Evolutionary conservation across 2,113 vertebrate genomes (phyloP), one percentile per base, ranked within the genome.

Genomic region (Polypterus bichir): DNA sequence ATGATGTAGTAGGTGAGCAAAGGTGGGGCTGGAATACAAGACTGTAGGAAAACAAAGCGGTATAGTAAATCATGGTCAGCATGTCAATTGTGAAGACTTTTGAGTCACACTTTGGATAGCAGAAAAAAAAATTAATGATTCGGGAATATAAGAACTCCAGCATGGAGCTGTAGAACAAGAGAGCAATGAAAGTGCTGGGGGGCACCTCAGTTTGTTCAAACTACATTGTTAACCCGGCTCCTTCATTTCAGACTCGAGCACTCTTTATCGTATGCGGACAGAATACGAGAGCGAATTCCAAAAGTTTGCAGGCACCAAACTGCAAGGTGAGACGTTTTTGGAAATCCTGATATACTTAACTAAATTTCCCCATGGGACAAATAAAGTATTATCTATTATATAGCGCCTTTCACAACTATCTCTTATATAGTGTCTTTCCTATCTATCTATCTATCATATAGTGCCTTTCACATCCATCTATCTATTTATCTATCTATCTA

Each of bases 211-310:
- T 46, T 5, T 59, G 8, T 56, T 9, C 65, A 10, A 59, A 59
- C 57, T 9, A 9, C 54, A 27, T 9, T 48, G 4, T 63, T 7
- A 63, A 5, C 45, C 6, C 10, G 4, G 58, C 46, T 65, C 48
- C 47, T 57, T 4, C 46, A 61, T 4, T 27, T 58, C 61, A 83
- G 83, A 83, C 70, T 65, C 68, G 10, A 83, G 78, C 47, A 83
- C 76, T 7, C 60, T 86, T 48, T 86, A 85, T 65, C 74, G 74
- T 70, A 79, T 61, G 55, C 71, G 66, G 58, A 82, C 80, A 4
- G 81, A 82, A 70, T 87, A 85, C 69, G 68, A 79, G 63, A 84
- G 64, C 69, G 81, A 83, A 71, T 81, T 82, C 59, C 10, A 73
- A 3, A 71, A 65, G 49, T 61, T 65, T 52, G 68, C 67, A 65